Evolutionary conservation across 2,113 vertebrate genomes (phyloP).

Genomic region (Ptychochromis oligacanthus): DNA sequence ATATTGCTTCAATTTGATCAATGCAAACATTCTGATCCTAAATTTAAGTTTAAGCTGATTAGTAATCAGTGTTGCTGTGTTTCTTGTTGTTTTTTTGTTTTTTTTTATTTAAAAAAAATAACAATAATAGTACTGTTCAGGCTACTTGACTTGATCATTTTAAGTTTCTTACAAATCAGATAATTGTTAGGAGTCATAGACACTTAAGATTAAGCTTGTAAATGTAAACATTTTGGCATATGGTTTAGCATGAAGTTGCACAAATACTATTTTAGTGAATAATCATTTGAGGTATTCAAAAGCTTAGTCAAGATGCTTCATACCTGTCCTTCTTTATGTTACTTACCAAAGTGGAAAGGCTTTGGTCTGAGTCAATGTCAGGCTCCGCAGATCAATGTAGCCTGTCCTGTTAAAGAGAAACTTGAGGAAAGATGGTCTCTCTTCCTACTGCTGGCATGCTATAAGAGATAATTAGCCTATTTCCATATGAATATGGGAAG

Average conservation of each 20-base stretch:
- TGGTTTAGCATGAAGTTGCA: not conserved
- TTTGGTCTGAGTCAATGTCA: constrained; percentile 35
- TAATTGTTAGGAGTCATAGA: not conserved
- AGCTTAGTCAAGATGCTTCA: constrained; percentile 34
- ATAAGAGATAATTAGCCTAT: constrained; percentile 65
- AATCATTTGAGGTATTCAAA: not conserved
- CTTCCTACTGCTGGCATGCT: constrained; percentile 35
- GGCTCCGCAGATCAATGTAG: constrained; percentile 51
- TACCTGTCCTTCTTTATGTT: constrained; percentile 2
- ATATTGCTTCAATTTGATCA: constrained; percentile 9
- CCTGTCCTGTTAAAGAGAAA: constrained; percentile 63
- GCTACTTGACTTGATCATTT: not conserved
- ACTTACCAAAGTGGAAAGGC: constrained; percentile 6
- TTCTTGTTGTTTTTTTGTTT: not conserved
- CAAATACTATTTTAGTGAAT: not conserved
- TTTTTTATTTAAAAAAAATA: no score
- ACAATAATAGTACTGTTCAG: not conserved
- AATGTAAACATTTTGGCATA: not conserved
- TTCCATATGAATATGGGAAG: constrained; percentile 60
- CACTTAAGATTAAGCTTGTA: not conserved
- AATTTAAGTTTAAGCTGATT: not conserved
- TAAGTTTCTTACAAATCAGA: not conserved
- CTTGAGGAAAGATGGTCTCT: constrained; percentile 21
- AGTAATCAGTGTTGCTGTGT: not conserved
- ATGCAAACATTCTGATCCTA: constrained; percentile 3